Evolutionary conservation across 2,113 vertebrate genomes (phyloP).

Genomic region (Seriola quinqueradiata): DNA sequence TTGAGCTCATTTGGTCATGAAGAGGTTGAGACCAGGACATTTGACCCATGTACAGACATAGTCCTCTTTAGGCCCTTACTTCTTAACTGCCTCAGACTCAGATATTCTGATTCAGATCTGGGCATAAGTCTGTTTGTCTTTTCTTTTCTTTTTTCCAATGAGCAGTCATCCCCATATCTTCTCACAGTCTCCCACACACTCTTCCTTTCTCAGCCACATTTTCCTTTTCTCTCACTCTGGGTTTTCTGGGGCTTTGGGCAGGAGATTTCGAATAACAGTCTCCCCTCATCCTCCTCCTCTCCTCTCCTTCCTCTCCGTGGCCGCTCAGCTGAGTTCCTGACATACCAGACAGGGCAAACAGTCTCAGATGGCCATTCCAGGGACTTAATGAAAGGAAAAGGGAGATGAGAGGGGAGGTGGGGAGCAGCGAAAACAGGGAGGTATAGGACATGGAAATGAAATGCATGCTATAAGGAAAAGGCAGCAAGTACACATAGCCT

Average conservation of each 20-base stretch:
- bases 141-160: neutral
- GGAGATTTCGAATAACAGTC: slow-evolving; percentile 52
- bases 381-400: slow-evolving; percentile 64
- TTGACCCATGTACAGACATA: neutral
- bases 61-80: neutral
- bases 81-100: neutral
- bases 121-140: slow-evolving; percentile 6
- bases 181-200: slow-evolving; percentile 12
- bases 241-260: slow-evolving; percentile 34
- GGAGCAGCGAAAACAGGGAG: slow-evolving; percentile 17
- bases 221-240: slow-evolving; percentile 28
- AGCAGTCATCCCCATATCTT: slow-evolving; percentile 13
- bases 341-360: slow-evolving; percentile 86
- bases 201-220: slow-evolving; percentile 21
- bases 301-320: slow-evolving; percentile 51
- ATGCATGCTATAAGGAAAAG: neutral
- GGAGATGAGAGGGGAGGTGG: slow-evolving; percentile 12
- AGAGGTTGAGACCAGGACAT: slow-evolving; percentile 3
- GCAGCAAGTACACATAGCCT: neutral
- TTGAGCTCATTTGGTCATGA: slow-evolving; percentile 41
- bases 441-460: slow-evolving; percentile 4
- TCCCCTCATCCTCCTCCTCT: slow-evolving; percentile 42
- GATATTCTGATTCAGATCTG: neutral
- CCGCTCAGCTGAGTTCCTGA: slow-evolving; percentile 75
- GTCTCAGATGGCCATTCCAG: slow-evolving; percentile 76